Evolutionary conservation across 2,888 invertebrate genomes (phyloP).

Genomic region (Synergus japonicus): DNA sequence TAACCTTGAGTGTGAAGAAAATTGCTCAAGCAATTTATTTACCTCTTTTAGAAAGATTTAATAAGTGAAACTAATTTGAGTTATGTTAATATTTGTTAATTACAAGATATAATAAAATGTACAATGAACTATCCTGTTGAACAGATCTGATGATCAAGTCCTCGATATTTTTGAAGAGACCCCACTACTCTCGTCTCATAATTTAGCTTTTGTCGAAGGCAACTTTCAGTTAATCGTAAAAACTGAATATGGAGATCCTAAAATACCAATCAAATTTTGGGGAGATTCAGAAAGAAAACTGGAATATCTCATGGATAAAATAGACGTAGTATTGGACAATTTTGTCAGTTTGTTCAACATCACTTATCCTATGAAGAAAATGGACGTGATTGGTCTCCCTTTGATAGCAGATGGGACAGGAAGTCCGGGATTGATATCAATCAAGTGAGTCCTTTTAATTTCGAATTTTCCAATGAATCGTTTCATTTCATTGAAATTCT

Average conservation of each 20-base stretch:
- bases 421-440: constrained; percentile 65
- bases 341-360: constrained; percentile 61
- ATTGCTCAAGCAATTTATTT: not conserved
- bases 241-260: constrained; percentile 43
- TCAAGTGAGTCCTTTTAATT: constrained; percentile 58
- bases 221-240: constrained; percentile 57
- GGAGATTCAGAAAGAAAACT: constrained; percentile 45
- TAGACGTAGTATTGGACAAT: constrained; percentile 52
- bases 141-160: constrained; percentile 56
- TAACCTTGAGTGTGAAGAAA: constrained; percentile 43
- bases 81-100: not conserved
- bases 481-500: not conserved
- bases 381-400: constrained; percentile 65
- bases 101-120: not conserved
- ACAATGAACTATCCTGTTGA: not conserved
- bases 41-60: not conserved
- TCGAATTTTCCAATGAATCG: not conserved
- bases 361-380: constrained; percentile 62
- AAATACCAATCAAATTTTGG: constrained; percentile 50
- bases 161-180: constrained; percentile 66
- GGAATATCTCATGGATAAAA: constrained; percentile 62
- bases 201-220: constrained; percentile 78
- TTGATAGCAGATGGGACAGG: constrained; percentile 55
- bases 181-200: constrained; percentile 80
- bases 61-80: not conserved